These are phyloP conservation scores for Sander lucioperca DNA, from an alignment of 2,113 vertebrate species.

Conservation along the genomic window DNA sequence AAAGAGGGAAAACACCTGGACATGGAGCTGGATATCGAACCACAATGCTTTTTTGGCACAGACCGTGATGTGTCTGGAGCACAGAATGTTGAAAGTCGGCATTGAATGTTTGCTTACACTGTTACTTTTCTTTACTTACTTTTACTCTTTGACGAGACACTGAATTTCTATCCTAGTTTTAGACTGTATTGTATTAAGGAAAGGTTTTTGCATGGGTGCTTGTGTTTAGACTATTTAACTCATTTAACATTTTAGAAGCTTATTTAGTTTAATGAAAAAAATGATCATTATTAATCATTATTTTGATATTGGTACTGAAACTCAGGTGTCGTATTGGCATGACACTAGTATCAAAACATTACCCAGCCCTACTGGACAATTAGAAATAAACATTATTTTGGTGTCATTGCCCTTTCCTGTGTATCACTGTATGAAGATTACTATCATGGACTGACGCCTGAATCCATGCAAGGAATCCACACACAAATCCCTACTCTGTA, in stretches of 20 bases:
- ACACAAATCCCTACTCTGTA: neutral
- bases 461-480: neutral
- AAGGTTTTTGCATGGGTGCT: neutral
- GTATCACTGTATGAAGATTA: neutral
- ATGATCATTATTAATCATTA: neutral
- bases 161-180: neutral
- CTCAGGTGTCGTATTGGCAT: neutral
- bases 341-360: neutral
- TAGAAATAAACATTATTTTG: neutral
- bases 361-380: neutral
- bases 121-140: neutral
- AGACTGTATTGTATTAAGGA: neutral
- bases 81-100: neutral
- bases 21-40: neutral
- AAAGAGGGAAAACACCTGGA: constrained; percentile 22
- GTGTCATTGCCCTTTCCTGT: neutral
- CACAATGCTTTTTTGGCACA: neutral
- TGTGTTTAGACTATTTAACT: neutral
- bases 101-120: neutral
- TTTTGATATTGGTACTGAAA: neutral
- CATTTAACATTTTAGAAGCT: neutral
- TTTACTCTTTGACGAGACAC: neutral
- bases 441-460: neutral
- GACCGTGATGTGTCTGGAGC: neutral
- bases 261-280: neutral